phyloP scores from a whole-genome alignment of 2,797 vertebrate genomes.

The Masticophis lateralis region DNA sequence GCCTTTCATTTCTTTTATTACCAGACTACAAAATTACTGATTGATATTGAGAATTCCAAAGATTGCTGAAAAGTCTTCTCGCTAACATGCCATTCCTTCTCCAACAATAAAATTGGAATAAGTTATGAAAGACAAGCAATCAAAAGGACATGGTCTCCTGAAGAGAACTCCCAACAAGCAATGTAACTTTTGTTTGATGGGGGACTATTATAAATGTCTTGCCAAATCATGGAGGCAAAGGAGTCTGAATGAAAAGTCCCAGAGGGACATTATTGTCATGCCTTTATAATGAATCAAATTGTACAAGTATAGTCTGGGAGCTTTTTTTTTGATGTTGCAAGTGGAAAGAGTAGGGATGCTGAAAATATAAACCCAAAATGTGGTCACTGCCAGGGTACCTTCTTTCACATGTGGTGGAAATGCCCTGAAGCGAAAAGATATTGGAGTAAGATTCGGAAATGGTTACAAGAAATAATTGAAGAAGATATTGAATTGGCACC shows the following conservation, averaged over 20 bases:
- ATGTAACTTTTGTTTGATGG: constrained; percentile 8
- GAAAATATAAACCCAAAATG: background rate
- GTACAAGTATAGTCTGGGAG: background rate
- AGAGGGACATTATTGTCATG: background rate
- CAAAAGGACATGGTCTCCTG: background rate
- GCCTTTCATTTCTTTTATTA: background rate
- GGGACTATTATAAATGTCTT: constrained; percentile 18
- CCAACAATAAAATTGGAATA: background rate
- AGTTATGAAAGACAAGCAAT: background rate
- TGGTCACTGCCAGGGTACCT: too few species aligned
- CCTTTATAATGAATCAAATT: constrained; percentile 14
- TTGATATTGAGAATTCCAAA: background rate
- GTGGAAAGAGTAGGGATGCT: constrained; percentile 2
- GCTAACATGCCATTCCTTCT: background rate
- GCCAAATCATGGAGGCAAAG: constrained; percentile 11
- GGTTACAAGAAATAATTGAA: too few species aligned
- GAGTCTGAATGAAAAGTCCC: background rate
- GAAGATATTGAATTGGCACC: too few species aligned
- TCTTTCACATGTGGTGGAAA: too few species aligned
- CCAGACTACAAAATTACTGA: constrained; percentile 1
- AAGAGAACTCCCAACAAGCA: background rate
- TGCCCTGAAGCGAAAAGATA: too few species aligned
- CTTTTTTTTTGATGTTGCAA: constrained; percentile 21
- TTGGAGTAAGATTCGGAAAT: too few species aligned
- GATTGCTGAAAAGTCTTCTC: background rate